A percentile compares a stretch with the other conserved stretches of the same genome.
Evolutionary conservation across 2,888 invertebrate species (phyloP).

Genomic region (Anorthoa munda): DNA sequence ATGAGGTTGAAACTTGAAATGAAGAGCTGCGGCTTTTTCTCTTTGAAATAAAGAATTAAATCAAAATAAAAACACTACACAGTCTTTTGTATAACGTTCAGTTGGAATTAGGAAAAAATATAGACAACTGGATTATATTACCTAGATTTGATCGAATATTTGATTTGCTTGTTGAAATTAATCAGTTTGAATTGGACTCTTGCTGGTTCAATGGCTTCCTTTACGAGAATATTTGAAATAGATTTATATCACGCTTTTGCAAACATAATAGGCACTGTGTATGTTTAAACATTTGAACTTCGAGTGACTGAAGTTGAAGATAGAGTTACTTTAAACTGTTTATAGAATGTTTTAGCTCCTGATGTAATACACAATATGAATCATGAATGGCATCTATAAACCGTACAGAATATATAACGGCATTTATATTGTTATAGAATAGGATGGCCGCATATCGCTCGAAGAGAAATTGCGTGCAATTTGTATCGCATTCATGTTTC

Average conservation of each 20-base stretch:
- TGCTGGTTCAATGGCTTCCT: constrained; percentile 23
- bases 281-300: constrained; percentile 22
- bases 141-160: constrained; percentile 30
- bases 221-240: constrained; percentile 15
- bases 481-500: constrained; percentile 50
- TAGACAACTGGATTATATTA: constrained; percentile 30
- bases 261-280: background rate
- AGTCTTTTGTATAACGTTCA: constrained; percentile 19
- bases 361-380: constrained; percentile 23
- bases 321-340: constrained; percentile 2
- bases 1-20: constrained; percentile 17
- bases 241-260: constrained; percentile 26
- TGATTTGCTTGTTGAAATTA: constrained; percentile 28
- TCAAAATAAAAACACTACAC: constrained; percentile 16
- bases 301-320: background rate
- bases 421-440: constrained; percentile 50
- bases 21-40: constrained; percentile 25
- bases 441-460: constrained; percentile 28
- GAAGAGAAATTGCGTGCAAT: constrained; percentile 53
- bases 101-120: constrained; percentile 5
- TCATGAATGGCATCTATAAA: constrained; percentile 50
- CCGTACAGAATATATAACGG: constrained; percentile 53
- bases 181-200: constrained; percentile 19
- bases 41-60: constrained; percentile 22
- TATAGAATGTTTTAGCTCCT: constrained; percentile 21